Conservation (phyloP, 2,888 invertebrate species). For the Apodemia mormo region DNA sequence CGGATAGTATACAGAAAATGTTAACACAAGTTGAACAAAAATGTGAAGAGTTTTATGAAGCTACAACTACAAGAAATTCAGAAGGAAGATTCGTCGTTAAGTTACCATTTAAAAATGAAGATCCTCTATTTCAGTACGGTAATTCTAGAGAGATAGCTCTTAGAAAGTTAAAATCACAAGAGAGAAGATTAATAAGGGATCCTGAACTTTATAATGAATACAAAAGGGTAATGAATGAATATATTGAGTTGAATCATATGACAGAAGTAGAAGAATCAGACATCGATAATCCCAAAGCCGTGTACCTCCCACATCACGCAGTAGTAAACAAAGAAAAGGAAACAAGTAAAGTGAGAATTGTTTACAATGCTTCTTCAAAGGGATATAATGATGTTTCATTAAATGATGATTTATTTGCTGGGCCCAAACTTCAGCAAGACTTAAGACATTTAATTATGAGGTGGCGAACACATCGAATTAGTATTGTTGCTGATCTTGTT, state of each 20-base stretch:
- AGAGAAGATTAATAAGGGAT: conserved; percentile 29
- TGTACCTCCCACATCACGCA: neutral
- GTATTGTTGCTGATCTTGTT: conserved; percentile 1
- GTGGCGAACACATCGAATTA: conserved; percentile 14
- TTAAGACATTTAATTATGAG: conserved; percentile 1
- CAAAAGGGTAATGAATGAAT: conserved; percentile 32
- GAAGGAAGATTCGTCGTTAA: conserved; percentile 26
- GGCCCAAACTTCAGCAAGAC: conserved; percentile 5
- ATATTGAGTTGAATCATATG: conserved; percentile 31
- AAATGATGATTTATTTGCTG: conserved; percentile 8
- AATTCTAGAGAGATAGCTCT: conserved; percentile 29
- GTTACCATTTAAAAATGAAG: conserved; percentile 19
- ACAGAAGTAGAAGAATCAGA: conserved; percentile 21
- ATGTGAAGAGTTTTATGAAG: conserved; percentile 30
- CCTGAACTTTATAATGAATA: conserved; percentile 29
- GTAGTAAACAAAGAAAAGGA: neutral
- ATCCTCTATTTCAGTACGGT: conserved; percentile 31
- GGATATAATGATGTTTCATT: neutral
- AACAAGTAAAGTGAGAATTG: neutral
- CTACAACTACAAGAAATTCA: conserved; percentile 33
- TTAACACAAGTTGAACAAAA: conserved; percentile 20
- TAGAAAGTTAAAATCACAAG: conserved; percentile 31
- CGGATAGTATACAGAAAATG: conserved; percentile 22
- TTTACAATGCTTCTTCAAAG: conserved; percentile 12
- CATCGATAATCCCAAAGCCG: conserved; percentile 8